Evolutionary conservation across 1,140 invertebrate genomes (phyloP).

Genomic region (Ectropis grisescens): DNA sequence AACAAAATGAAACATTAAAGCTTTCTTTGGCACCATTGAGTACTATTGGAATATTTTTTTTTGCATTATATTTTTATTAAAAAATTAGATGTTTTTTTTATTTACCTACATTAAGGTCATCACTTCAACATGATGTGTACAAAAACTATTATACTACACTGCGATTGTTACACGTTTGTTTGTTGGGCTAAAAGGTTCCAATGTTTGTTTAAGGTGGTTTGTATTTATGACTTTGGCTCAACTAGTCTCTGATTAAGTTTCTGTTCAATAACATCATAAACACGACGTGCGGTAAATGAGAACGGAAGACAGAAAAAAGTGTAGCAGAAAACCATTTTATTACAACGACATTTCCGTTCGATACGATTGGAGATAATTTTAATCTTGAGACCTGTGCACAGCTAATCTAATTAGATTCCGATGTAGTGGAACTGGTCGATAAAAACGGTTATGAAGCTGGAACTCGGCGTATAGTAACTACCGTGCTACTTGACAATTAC

Average conservation of each 20-base stretch:
- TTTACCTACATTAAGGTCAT: too few relatives aligned
- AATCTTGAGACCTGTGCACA: conserved; percentile 20
- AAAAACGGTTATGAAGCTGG: conserved; percentile 33
- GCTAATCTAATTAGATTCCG: conserved; percentile 40
- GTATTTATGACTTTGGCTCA: not conserved
- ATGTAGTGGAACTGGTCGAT: conserved; percentile 25
- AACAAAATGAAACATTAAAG: too few relatives aligned
- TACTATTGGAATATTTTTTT: too few relatives aligned
- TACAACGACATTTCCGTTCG: conserved; percentile 37
- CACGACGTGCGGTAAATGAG: conserved; percentile 20
- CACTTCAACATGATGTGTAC: too few relatives aligned
- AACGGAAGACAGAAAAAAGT: conserved; percentile 36
- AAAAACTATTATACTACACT: too few relatives aligned
- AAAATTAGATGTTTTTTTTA: too few relatives aligned
- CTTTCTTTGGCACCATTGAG: too few relatives aligned
- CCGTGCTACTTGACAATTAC: conserved; percentile 22
- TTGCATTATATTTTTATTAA: too few relatives aligned
- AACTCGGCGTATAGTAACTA: conserved; percentile 15
- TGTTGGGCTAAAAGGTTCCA: too few relatives aligned
- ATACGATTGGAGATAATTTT: conserved; percentile 31
- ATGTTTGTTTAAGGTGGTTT: too few relatives aligned
- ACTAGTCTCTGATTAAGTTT: conserved; percentile 11
- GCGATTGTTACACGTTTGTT: too few relatives aligned
- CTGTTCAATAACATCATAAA: conserved; percentile 21
- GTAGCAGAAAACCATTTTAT: conserved; percentile 37